Evolutionary conservation across 2,113 vertebrate species (phyloP).

Genomic region (Anthoscopus minutus): DNA sequence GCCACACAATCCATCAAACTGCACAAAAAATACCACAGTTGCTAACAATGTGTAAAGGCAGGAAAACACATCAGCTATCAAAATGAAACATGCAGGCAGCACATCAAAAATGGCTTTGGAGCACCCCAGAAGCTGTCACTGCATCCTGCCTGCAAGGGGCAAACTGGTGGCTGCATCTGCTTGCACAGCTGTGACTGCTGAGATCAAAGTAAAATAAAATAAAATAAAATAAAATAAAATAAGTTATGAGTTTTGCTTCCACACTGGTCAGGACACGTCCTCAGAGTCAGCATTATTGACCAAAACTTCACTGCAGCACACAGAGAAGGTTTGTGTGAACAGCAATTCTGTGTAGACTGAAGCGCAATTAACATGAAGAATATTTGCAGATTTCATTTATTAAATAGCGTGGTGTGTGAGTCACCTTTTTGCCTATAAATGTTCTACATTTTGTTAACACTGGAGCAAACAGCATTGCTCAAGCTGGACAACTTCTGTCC

Average conservation of each 20-base stretch:
- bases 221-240: neutral
- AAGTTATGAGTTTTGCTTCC: neutral
- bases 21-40: neutral
- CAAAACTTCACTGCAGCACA: neutral
- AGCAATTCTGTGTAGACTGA: neutral
- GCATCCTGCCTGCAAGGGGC: neutral
- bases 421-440: neutral
- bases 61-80: neutral
- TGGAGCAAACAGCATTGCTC: neutral
- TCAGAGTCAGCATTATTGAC: neutral
- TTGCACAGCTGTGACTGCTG: neutral
- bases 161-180: neutral
- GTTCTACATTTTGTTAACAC: neutral
- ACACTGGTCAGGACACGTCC: neutral
- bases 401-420: neutral
- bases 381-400: neutral
- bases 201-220: too few relatives aligned
- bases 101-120: neutral
- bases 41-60: neutral
- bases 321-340: neutral
- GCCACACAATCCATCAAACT: neutral
- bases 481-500: neutral
- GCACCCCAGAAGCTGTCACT: neutral
- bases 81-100: neutral
- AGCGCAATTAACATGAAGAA: neutral